Conservation (phyloP, 23 tunicate species). For the Diplosoma virens region DNA sequence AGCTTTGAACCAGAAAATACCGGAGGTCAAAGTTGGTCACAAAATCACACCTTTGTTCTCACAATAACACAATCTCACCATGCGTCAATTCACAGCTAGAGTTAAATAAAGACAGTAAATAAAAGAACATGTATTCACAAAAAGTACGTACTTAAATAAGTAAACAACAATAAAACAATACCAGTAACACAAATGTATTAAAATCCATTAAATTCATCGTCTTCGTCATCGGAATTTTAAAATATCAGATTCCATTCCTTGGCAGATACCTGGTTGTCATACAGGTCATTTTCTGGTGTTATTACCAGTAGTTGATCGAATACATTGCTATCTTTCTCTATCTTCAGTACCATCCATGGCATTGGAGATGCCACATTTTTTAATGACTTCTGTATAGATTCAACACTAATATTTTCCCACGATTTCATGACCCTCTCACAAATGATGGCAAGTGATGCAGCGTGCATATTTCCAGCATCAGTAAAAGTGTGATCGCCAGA, state of each 20-base stretch:
- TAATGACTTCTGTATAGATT: slow-evolving; percentile 22
- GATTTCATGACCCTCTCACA: slow-evolving; percentile 14
- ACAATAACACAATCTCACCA: too few relatives aligned
- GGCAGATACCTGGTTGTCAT: slow-evolving; percentile 25
- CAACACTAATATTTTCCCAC: slow-evolving; percentile 10
- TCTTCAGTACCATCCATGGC: slow-evolving; percentile 35
- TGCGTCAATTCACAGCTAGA: too few relatives aligned
- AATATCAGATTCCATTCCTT: slow-evolving; percentile 16
- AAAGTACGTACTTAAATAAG: too few relatives aligned
- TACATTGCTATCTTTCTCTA: slow-evolving; percentile 27
- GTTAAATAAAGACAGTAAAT: too few relatives aligned
- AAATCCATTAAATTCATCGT: slow-evolving; percentile 19
- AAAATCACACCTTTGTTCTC: too few relatives aligned
- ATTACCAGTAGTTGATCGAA: background rate
- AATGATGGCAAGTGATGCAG: slow-evolving; percentile 16
- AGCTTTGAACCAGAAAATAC: too few relatives aligned
- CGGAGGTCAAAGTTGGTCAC: too few relatives aligned
- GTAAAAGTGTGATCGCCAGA: slow-evolving; percentile 24
- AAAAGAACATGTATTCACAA: slow-evolving; percentile 5
- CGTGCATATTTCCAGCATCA: slow-evolving; percentile 20
- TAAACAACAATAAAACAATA: slow-evolving; percentile 11
- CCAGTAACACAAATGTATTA: background rate
- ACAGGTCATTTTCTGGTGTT: slow-evolving; percentile 23
- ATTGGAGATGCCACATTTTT: slow-evolving; percentile 28
- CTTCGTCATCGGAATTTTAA: slow-evolving; percentile 9